Evolutionary conservation across 2,888 invertebrate genomes (phyloP), one percentile per base, ranked within the genome.

Genomic region (Teleogryllus oceanicus): DNA sequence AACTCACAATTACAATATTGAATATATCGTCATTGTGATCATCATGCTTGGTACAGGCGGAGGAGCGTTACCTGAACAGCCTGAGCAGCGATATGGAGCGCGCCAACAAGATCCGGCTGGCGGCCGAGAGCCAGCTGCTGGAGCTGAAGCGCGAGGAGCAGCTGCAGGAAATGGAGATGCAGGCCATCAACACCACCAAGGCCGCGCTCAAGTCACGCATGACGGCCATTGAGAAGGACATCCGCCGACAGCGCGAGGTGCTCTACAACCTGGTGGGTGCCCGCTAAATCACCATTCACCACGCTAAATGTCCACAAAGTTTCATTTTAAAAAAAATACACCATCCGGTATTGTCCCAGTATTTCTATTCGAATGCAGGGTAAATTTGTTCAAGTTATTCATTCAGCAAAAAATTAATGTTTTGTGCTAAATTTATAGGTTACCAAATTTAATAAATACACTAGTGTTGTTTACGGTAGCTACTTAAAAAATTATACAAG

Each of bases 211-310:
- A 89, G 49, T 86, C 85, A 82, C 89, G 89, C 82, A 88, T 89
- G 79, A 85, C 85, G 3, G 85, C 84, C 21, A 84, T 88, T n/a
- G 88, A 90, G 83, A 89, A 87, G 80, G 88, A 87, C 74, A 84
- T 92, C n/a, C 87, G 88, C 83, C 88, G 84, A 76, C 89, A 90
- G 83, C 91, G 91, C 82, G 93, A 92, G 86, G 86, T 89, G 0
- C 87, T 91, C 12, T 92, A 93, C 83, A 87, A 88, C 74, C 87
- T 92, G 86, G 92, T 92, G 86, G 88, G 88, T 87, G 83, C 50
- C 24, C 24, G 24, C 4, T 21, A 21, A 21, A 21, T 21, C 21
- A 1, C 24, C 24, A 37, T 37, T 37, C 24, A 21, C 24, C 24
- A 24, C 5, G 37, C 5, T 37, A 37, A 37, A 37, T 37, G 8